Base-by-base conservation (phyloP, 2,113 vertebrate species). In the Hemiscyllium ocellatum region DNA sequence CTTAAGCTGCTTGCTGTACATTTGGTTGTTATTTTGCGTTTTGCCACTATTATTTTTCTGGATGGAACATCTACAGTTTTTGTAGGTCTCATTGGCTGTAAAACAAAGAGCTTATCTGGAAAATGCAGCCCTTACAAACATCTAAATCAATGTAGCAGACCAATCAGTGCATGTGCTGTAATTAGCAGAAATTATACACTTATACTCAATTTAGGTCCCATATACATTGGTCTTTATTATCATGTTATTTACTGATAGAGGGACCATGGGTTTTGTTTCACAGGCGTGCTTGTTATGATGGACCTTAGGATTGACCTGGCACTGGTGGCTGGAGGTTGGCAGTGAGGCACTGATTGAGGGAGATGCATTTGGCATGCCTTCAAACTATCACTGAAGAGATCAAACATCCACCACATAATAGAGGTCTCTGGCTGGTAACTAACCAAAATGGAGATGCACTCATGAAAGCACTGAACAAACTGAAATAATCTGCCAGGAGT, bases 71-170 rank as follows among this genome's bases (percentile, higher is more conserved):
- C 98, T 94, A 97, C 97, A 1, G 97, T 96, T 96, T 97, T 99
- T 7, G 97, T 95, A 3, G 97, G 97, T 96, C 98, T 99, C 94
- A 98, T 95, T 93, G 98, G 96, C 98, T 98, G 97, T 95, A 97
- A 96, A 95, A 96, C 17, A 97, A 96, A 96, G 65, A 95, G 61
- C 0, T 17, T 61, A 52, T 15, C 24, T 83, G 29, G 50, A 95
- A 47, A 66, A 50, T 22, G 20, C 50, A 61, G n/a, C 4, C 26
- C 0, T 72, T 29, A 24, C 66, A 94, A 70, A 69, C 66, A 70
- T 89, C 86, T 68, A 94, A 94, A 68, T 37, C n/a, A 68, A 68
- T 2, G 17, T 68, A 22, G n/a, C 15, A 37, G 65, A 33, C 65
- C 20, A 68, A 87, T 87, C 85, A 5, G 24, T 87, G 8, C 47